Evolutionary conservation across 2,888 invertebrate genomes (phyloP), one percentile per base, ranked within the genome.

Genomic region (Bruchidius siliquastri): DNA sequence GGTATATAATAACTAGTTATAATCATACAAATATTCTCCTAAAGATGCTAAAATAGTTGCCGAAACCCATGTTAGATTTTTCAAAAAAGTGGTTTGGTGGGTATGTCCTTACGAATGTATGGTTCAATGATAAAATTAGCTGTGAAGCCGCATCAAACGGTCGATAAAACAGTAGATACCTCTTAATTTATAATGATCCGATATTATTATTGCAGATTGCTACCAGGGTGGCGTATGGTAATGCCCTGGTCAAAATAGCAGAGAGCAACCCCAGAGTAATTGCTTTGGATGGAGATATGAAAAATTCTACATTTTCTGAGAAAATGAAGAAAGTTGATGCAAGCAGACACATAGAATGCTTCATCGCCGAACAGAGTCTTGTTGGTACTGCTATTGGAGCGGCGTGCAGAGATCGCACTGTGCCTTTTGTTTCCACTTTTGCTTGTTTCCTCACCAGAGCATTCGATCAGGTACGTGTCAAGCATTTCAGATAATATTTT

Each of bases 351-450:
- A 92, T 99, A 80, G 99, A 99, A 88, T 98, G 99, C 86, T 99
- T 95, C 89, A 99, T 99, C 84, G 99, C 99, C 74, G 99, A 99
- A 86, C 99, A 99, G 89, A 99, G 98, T 89, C 88, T 98, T 84
- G 97, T 96, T 76, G 97, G 97, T 71, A 97, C 98, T 74, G 98
- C 96, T 0, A 96, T 97, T 80, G 99, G 99, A 22, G 94, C 95
- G 73, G 95, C 96, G 21, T 97, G 97, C 84, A 90, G 99, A 77
- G 94, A 95, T 84, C 92, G 99, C 76, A 94, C 96, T 6, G 92
- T 99, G 71, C 94, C 97, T 0, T 99, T 99, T 88, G 95, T 92
- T 0, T 98, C 97, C 74, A 98, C 99, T 13, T 99, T 99, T 88
- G 99, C 99, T 67, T 96, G 97, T 1, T 99, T 99, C 91, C 95